phyloP scores from a whole-genome alignment of 2,113 vertebrate species.

The Xyliphius kryptos region DNA sequence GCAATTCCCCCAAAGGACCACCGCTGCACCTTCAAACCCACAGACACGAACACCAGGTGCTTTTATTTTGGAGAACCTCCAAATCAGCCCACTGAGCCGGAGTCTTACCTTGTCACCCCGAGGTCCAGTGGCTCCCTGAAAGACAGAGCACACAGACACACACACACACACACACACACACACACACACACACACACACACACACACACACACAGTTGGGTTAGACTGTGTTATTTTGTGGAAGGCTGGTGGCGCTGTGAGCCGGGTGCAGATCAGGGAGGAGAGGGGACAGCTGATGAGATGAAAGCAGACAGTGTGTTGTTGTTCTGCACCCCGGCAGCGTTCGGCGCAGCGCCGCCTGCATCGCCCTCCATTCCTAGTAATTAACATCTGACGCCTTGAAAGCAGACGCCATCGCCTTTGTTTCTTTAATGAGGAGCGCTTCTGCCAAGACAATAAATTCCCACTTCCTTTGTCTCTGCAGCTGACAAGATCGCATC shows the following conservation, averaged over 20 bases:
- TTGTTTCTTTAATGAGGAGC: constrained; percentile 32
- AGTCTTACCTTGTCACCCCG: constrained; percentile 84
- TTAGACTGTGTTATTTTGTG: constrained; percentile 17
- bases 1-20: constrained; percentile 7
- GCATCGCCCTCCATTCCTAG: constrained; percentile 23
- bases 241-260: constrained; percentile 43
- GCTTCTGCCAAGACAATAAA: constrained; percentile 28
- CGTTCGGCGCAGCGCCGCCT: constrained; percentile 21
- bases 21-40: background rate
- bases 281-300: constrained; percentile 51
- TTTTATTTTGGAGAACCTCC: constrained; percentile 34
- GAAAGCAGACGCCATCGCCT: constrained; percentile 14
- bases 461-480: constrained; percentile 5
- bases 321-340: constrained; percentile 52
- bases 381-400: constrained; percentile 29
- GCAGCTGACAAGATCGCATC: constrained; percentile 9
- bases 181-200: constrained; percentile 40
- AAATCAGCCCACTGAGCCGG: constrained; percentile 58
- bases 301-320: constrained; percentile 57
- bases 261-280: constrained; percentile 48
- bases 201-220: constrained; percentile 28
- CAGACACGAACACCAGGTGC: constrained; percentile 15
- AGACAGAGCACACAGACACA: constrained; percentile 31
- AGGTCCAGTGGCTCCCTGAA: constrained; percentile 78
- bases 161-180: constrained; percentile 41